Conservation (phyloP, 2,888 invertebrate species). For the Microchrysa polita region DNA sequence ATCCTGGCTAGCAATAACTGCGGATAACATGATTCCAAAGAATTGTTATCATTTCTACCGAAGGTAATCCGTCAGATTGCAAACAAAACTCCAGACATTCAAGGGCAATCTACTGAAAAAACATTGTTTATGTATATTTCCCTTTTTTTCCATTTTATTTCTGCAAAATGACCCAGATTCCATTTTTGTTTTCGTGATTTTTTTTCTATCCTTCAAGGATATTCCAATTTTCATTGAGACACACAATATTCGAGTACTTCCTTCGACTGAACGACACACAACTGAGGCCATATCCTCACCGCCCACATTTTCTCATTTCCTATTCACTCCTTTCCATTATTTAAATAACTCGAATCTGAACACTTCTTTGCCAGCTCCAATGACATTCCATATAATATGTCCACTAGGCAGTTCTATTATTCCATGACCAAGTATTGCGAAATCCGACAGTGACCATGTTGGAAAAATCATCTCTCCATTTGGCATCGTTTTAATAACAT, state of each 20-base stretch:
- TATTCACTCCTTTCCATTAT: not conserved
- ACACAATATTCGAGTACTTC: not conserved
- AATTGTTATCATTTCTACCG: too few relatives aligned
- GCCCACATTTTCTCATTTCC: not conserved
- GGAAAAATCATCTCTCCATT: constrained; percentile 40
- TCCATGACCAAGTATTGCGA: not conserved
- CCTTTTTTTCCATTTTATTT: too few relatives aligned
- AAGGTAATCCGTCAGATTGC: too few relatives aligned
- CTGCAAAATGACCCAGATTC: too few relatives aligned
- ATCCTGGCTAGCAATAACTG: too few relatives aligned
- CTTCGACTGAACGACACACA: not conserved
- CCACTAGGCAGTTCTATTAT: not conserved
- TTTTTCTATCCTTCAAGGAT: too few relatives aligned
- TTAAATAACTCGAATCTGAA: constrained; percentile 30
- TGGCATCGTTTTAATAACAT: constrained; percentile 48
- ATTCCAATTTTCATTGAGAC: not conserved
- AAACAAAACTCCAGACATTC: too few relatives aligned
- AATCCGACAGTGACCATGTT: not conserved
- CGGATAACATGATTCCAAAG: too few relatives aligned
- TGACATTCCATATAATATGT: constrained; percentile 20
- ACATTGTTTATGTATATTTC: too few relatives aligned
- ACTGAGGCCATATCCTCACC: not conserved
- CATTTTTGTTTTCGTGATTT: too few relatives aligned
- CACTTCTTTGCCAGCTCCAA: constrained; percentile 23
- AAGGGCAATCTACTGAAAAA: too few relatives aligned